These are phyloP conservation scores for Sminthurides bifidus DNA, from an alignment of 1,140 invertebrate genomes.

Conservation along the genomic window DNA sequence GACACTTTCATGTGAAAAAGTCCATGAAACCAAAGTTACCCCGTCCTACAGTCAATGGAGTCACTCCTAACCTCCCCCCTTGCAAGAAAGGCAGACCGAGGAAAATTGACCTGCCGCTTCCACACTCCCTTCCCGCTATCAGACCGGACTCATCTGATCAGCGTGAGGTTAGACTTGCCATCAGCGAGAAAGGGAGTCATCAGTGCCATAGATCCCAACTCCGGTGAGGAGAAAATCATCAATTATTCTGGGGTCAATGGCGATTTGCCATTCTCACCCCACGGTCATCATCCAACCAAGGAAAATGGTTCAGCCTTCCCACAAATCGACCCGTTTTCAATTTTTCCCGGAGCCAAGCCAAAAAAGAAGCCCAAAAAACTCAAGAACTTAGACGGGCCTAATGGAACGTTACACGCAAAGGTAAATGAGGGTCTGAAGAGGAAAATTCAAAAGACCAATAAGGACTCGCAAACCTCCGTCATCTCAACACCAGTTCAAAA, in stretches of 20 bases:
- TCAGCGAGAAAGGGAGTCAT: constrained; percentile 57
- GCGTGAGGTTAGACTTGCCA: constrained; percentile 51
- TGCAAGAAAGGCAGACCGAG: constrained; percentile 26
- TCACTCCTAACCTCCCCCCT: not conserved
- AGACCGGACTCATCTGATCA: constrained; percentile 32
- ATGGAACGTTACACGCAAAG: not conserved
- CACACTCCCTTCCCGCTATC: not conserved
- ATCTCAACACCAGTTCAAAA: not conserved
- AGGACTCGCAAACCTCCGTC: not conserved
- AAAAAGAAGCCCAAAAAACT: not conserved
- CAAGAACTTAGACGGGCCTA: not conserved
- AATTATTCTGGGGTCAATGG: not conserved
- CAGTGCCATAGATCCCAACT: constrained; percentile 37
- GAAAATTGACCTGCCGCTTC: not conserved
- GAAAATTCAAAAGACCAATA: not conserved
- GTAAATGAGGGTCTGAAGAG: not conserved
- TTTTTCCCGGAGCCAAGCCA: not conserved
- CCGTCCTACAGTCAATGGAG: not conserved
- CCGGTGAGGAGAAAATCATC: constrained; percentile 29
- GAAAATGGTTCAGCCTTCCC: not conserved
- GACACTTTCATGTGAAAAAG: not conserved
- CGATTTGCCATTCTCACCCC: not conserved
- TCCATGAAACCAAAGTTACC: not conserved
- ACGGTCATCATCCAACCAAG: not conserved
- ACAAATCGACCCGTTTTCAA: not conserved